phyloP scores from a whole-genome alignment of 2,888 invertebrate species.

The Diadegma fenestrale region DNA sequence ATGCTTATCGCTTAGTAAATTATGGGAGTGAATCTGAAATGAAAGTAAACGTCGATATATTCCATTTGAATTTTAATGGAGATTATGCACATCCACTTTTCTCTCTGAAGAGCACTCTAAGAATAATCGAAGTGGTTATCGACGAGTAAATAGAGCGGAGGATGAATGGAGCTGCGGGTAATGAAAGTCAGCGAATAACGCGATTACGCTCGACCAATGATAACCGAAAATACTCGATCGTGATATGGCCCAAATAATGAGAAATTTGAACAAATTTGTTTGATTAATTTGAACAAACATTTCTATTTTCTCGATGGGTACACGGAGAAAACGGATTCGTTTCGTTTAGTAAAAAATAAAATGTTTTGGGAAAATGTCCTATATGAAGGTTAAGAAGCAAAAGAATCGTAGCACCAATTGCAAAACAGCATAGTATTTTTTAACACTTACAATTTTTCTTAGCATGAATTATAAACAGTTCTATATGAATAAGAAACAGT shows the following conservation, averaged over 20 bases:
- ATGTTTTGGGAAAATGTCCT: too few relatives aligned
- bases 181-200: constrained; percentile 20
- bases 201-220: background rate
- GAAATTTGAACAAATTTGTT: background rate
- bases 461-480: too few relatives aligned
- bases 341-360: too few relatives aligned
- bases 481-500: too few relatives aligned
- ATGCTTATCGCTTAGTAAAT: constrained; percentile 12
- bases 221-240: background rate
- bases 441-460: too few relatives aligned
- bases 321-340: too few relatives aligned
- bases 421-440: too few relatives aligned
- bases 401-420: too few relatives aligned
- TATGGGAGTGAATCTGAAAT: constrained; percentile 8
- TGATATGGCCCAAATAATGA: background rate
- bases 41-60: constrained; percentile 26
- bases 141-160: constrained; percentile 21
- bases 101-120: constrained; percentile 17
- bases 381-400: too few relatives aligned
- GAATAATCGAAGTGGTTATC: constrained; percentile 31
- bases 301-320: too few relatives aligned
- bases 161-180: background rate
- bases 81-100: constrained; percentile 13
- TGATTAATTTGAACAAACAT: background rate
- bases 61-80: constrained; percentile 24